Conservation (phyloP, 2,797 vertebrate species). For the Tokudaia tokunoshimensis region DNA sequence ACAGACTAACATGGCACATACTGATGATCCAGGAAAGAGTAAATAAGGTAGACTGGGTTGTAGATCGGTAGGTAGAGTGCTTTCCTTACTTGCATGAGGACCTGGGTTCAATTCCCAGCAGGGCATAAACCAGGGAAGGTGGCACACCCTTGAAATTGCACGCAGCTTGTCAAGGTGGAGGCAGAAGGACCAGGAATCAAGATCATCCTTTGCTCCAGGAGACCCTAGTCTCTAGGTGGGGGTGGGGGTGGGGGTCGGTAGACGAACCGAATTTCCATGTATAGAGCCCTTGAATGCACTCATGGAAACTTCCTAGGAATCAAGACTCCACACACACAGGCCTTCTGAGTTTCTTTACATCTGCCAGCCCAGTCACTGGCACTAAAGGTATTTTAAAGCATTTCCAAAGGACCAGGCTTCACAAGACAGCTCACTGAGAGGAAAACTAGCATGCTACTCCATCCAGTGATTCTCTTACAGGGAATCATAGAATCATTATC, state of each 20-base stretch:
- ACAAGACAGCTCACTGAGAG: too few species aligned
- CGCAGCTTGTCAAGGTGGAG: neutral
- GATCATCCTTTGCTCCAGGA: neutral
- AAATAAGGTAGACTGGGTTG: neutral
- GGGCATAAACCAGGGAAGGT: neutral
- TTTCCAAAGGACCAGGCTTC: conserved; percentile 30
- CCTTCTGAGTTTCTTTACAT: conserved; percentile 53
- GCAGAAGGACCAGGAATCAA: neutral
- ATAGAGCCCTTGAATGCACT: neutral
- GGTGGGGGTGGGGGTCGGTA: neutral
- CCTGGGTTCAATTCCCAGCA: neutral
- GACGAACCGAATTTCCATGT: neutral
- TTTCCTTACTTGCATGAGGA: neutral
- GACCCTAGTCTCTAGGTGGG: neutral
- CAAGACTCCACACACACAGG: conserved; percentile 2
- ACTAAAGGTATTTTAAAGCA: neutral
- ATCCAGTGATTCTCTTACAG: conserved; percentile 12
- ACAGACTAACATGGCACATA: fast-evolving
- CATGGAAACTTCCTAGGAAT: conserved; percentile 34
- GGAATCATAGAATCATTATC: neutral
- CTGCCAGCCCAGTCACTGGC: conserved; percentile 34
- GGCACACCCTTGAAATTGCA: neutral
- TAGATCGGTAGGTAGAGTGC: neutral
- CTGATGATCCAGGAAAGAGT: neutral
- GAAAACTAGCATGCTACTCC: neutral